A percentile compares a stretch with the other conserved stretches of the same genome.
phyloP scores from a whole-genome alignment of 1,140 invertebrate genomes.

The Ptiloglossa arizonensis region DNA sequence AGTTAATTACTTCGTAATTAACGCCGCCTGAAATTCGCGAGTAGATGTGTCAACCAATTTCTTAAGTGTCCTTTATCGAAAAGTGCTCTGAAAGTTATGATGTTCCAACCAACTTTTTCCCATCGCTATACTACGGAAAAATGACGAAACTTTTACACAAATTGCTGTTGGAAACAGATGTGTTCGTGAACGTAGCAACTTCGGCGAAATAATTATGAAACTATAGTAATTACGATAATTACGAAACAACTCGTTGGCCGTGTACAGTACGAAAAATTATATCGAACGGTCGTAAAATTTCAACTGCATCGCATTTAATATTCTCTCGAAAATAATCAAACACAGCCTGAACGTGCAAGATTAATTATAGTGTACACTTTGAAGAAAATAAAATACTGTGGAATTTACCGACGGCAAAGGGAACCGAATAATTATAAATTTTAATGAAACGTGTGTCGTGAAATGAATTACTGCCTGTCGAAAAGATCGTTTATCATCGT shows the following conservation, averaged over 20 bases:
- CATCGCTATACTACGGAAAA: background rate
- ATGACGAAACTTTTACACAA: constrained; percentile 2
- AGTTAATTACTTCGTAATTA: constrained; percentile 10
- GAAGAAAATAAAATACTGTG: background rate
- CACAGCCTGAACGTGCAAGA: background rate
- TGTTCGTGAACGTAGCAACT: background rate
- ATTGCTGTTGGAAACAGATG: background rate
- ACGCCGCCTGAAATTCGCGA: background rate
- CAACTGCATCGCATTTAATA: background rate
- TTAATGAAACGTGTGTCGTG: background rate
- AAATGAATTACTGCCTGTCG: background rate
- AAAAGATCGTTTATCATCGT: background rate
- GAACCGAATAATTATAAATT: constrained; percentile 3
- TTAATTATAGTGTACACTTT: background rate
- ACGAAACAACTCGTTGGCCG: too few relatives aligned
- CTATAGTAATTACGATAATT: background rate
- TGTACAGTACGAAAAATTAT: background rate
- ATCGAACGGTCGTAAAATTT: background rate
- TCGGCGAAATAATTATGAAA: constrained; percentile 1
- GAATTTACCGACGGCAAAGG: background rate
- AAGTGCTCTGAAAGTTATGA: constrained; percentile 6
- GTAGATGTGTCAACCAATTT: constrained; percentile 4
- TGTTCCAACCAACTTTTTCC: background rate
- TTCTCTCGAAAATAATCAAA: background rate
- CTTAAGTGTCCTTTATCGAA: background rate